Evolutionary conservation across 2,113 vertebrate genomes (phyloP).

Genomic region (Thermophis baileyi): DNA sequence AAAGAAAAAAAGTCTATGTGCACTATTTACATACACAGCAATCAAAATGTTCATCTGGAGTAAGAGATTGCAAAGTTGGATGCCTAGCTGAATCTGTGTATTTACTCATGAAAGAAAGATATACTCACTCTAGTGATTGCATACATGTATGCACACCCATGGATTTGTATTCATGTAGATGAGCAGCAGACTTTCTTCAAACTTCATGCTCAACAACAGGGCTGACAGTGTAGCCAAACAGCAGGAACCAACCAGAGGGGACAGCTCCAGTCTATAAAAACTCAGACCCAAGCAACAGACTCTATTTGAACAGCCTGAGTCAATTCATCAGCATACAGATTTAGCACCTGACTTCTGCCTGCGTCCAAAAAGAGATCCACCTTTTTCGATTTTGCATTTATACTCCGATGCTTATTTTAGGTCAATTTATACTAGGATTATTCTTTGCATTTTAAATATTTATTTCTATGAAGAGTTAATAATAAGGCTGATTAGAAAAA

Average conservation of each 20-base stretch:
- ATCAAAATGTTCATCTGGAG: background rate
- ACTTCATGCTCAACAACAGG: background rate
- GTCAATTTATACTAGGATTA: accelerated
- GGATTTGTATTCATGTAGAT: background rate
- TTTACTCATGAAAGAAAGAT: background rate
- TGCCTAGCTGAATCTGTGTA: background rate
- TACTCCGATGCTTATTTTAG: background rate
- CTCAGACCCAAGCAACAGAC: background rate
- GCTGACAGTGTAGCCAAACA: background rate
- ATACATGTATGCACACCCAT: background rate
- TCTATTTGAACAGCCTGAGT: background rate
- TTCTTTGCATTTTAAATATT: background rate
- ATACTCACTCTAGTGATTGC: background rate
- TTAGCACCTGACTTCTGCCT: background rate
- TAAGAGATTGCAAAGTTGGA: background rate
- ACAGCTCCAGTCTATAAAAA: conserved; percentile 43
- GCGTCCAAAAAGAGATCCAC: accelerated
- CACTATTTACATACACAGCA: background rate
- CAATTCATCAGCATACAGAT: conserved; percentile 8
- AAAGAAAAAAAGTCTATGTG: background rate
- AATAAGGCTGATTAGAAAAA: background rate
- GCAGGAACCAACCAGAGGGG: background rate
- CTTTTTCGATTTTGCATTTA: background rate
- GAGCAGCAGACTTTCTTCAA: background rate
- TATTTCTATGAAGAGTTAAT: background rate